Evolutionary conservation across 2,113 vertebrate genomes (phyloP).

Genomic region (Menidia beryllina): DNA sequence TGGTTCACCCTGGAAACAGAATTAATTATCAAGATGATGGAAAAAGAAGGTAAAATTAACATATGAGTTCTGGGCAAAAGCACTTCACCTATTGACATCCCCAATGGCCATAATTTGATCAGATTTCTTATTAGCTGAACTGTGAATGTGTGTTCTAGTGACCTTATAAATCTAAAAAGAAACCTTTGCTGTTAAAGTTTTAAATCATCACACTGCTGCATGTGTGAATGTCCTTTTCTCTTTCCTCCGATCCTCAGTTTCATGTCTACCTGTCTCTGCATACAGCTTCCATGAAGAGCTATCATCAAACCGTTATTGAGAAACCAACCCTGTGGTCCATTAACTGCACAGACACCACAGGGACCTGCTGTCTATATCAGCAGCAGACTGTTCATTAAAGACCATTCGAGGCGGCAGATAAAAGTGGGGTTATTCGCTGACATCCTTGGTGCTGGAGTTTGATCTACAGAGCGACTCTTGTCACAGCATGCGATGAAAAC

Average conservation of each 20-base stretch:
- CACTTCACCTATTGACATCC: neutral
- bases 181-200: neutral
- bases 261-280: neutral
- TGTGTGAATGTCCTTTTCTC: neutral
- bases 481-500: constrained; percentile 18
- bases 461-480: constrained; percentile 12
- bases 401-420: constrained; percentile 3
- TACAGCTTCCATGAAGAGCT: constrained; percentile 2
- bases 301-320: constrained; percentile 27
- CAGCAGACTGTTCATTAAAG: constrained; percentile 14
- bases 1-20: no score
- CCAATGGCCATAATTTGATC: neutral
- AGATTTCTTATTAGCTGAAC: neutral
- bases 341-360: constrained; percentile 12
- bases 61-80: neutral
- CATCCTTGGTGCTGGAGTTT: constrained; percentile 3
- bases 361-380: neutral
- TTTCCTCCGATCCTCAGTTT: neutral
- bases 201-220: neutral
- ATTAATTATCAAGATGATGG: no score
- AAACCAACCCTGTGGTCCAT: constrained; percentile 27
- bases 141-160: no score
- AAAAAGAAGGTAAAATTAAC: no score
- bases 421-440: constrained; percentile 16
- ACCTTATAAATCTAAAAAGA: no score